These are phyloP conservation scores for Celastrina argiolus DNA, from an alignment of 2,888 invertebrate species.

Conservation along the genomic window DNA sequence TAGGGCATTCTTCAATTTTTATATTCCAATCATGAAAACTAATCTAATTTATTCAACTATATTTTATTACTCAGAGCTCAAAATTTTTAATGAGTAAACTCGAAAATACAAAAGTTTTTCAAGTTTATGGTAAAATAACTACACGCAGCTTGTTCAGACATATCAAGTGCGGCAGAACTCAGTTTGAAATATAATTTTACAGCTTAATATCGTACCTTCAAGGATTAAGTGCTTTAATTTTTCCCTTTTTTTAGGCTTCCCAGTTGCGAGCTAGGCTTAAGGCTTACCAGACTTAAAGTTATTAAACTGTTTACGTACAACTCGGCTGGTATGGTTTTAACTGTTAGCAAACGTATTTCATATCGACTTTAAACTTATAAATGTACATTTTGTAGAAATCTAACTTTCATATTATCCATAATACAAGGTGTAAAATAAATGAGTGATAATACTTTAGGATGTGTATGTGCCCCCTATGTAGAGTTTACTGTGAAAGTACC, in stretches of 20 bases:
- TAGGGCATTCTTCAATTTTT: neutral
- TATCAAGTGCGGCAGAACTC: neutral
- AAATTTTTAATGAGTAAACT: neutral
- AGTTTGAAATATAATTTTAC: neutral
- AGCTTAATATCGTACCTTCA: neutral
- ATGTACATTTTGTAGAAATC: neutral
- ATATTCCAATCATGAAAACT: too few relatives aligned
- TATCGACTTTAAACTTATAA: neutral
- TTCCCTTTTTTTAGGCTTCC: neutral
- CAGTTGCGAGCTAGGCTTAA: slow-evolving; percentile 6
- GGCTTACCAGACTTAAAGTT: slow-evolving; percentile 11
- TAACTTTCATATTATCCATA: too few relatives aligned
- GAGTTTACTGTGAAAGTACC: too few relatives aligned
- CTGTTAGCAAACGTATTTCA: slow-evolving; percentile 2
- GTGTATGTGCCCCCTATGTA: too few relatives aligned
- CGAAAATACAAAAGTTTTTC: neutral
- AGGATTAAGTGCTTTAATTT: neutral
- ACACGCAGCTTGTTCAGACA: slow-evolving; percentile 1
- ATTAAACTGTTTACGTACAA: neutral
- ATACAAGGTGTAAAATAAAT: too few relatives aligned
- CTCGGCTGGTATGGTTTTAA: neutral
- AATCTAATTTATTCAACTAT: too few relatives aligned
- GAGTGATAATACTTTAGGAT: too few relatives aligned
- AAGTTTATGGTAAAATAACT: neutral
- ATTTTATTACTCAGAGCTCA: neutral